Conservation (phyloP, 2,888 invertebrate species). For the Parnassius orleans region DNA sequence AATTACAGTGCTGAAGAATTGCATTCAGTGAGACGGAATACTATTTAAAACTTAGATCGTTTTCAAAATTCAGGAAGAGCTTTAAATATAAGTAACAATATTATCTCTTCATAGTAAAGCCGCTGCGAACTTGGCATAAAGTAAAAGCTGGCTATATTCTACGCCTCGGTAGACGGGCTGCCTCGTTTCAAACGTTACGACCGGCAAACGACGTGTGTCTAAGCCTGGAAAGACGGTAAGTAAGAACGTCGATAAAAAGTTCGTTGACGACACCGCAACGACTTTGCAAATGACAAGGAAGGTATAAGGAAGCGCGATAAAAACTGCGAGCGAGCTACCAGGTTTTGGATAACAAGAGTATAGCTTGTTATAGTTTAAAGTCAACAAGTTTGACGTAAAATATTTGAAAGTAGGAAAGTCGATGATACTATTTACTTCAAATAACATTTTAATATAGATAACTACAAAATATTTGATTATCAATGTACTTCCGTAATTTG, state of each 20-base stretch:
- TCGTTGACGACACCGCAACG: conserved; percentile 67
- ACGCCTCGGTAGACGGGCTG: conserved; percentile 45
- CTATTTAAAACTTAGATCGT: too few species aligned
- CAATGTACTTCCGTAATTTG: too few species aligned
- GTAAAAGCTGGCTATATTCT: conserved; percentile 48
- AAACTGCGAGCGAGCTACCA: conserved; percentile 57
- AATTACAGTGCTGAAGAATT: too few species aligned
- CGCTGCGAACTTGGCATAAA: conserved; percentile 37
- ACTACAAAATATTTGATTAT: too few species aligned
- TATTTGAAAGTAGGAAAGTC: too few species aligned
- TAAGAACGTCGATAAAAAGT: conserved; percentile 58
- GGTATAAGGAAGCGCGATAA: conserved; percentile 63
- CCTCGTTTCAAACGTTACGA: conserved; percentile 57
- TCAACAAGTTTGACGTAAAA: conserved; percentile 38
- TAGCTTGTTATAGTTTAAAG: conserved; percentile 48
- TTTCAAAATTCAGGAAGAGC: not conserved
- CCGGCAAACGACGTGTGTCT: conserved; percentile 62
- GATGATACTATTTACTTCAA: too few species aligned
- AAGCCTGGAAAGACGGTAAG: conserved; percentile 57
- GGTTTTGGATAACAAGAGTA: conserved; percentile 43
- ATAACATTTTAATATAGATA: too few species aligned
- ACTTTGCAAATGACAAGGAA: conserved; percentile 65
- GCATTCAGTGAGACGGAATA: too few species aligned
- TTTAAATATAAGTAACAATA: conserved; percentile 9
- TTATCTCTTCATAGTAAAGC: conserved; percentile 22